Percentiles rank a stretch among this genome's conserved stretches.
Evolutionary conservation across 2,888 invertebrate species (phyloP).

Genomic region (Philaethria dido): DNA sequence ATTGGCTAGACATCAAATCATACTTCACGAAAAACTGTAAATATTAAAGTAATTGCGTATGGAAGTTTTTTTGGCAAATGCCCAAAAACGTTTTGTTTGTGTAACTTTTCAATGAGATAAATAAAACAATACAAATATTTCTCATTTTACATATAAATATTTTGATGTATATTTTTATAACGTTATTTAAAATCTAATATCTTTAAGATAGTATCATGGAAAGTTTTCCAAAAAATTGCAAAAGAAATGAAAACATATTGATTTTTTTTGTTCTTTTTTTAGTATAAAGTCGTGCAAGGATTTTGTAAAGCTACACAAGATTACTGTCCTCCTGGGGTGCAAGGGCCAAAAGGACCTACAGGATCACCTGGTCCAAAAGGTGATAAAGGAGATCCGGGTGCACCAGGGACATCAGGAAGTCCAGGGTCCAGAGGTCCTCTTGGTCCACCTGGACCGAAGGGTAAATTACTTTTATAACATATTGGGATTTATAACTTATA

Average conservation of each 20-base stretch:
- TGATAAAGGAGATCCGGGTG: constrained; percentile 87
- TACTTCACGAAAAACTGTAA: not conserved
- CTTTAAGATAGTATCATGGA: no score
- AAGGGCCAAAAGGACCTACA: constrained; percentile 85
- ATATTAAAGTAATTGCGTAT: not conserved
- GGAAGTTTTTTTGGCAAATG: not conserved
- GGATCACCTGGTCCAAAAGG: constrained; percentile 86
- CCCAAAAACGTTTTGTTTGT: not conserved
- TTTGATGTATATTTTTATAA: not conserved
- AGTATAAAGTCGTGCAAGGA: constrained; percentile 92
- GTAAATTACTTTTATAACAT: constrained; percentile 52
- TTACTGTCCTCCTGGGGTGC: constrained; percentile 89
- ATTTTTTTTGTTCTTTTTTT: no score
- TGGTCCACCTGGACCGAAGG: constrained; percentile 86
- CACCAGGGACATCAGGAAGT: constrained; percentile 88
- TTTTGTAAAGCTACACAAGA: constrained; percentile 93
- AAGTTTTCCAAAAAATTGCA: no score
- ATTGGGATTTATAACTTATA: no score
- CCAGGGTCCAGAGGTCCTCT: constrained; percentile 86
- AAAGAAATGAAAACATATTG: no score
- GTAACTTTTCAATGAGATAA: not conserved
- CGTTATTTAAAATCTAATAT: not conserved
- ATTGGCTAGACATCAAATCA: constrained; percentile 2
- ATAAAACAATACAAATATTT: no score
- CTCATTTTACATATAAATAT: no score